A percentile compares a stretch with the other conserved stretches of the same genome.
Evolutionary conservation across 1,140 invertebrate genomes (phyloP).

Genomic region (Rhyacophila brunnea): DNA sequence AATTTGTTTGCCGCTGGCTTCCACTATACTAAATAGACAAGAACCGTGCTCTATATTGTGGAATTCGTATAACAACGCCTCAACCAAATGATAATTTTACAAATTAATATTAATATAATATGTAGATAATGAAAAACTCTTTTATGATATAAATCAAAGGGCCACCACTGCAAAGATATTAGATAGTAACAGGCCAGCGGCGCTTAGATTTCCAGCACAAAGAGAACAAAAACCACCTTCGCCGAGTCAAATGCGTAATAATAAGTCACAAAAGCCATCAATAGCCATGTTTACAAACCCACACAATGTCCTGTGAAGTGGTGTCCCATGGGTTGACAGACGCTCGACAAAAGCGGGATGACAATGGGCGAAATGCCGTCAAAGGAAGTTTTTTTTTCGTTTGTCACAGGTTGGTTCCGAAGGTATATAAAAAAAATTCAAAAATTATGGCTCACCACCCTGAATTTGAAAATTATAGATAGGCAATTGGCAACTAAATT

Average conservation of each 20-base stretch:
- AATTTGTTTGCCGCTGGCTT: too few species aligned
- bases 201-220: constrained; percentile 2
- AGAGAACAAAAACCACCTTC: background rate
- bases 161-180: background rate
- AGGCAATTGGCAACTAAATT: too few species aligned
- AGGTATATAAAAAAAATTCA: too few species aligned
- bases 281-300: constrained; percentile 23
- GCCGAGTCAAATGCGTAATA: constrained; percentile 9
- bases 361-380: constrained; percentile 6
- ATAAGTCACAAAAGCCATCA: constrained; percentile 24
- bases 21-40: too few species aligned
- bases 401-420: background rate
- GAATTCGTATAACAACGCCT: too few species aligned
- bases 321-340: constrained; percentile 4
- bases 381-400: background rate
- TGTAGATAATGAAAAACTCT: too few species aligned
- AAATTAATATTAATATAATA: too few species aligned
- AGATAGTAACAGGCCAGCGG: constrained; percentile 6
- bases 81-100: too few species aligned
- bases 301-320: constrained; percentile 10
- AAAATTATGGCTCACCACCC: too few species aligned
- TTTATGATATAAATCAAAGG: too few species aligned
- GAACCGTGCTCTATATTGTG: too few species aligned
- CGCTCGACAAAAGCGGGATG: background rate
- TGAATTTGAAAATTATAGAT: too few species aligned